Percentiles rank a stretch among this genome's conserved stretches.
Conservation (phyloP, 2,113 vertebrate genomes). For the mouse (Mus musculus) region GRCm39 chr6:115103501-115104000, state of each 20-base stretch:
- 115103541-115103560: constrained; percentile 54
- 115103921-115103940: constrained; percentile 37
- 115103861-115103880: neutral
- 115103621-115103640: constrained; percentile 61
- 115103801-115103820: neutral
- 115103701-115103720: neutral
- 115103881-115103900: neutral
- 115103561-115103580: constrained; percentile 68
- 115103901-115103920: constrained; percentile 29
- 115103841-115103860: constrained; percentile 26
- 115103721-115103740: neutral
- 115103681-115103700: neutral
- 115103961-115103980: neutral
- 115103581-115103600: constrained; percentile 79
- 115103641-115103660: constrained; percentile 60
- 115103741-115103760: constrained; percentile 27
- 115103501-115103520: constrained; percentile 77
- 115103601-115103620: constrained; percentile 61
- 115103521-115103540: constrained; percentile 81
- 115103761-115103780: constrained; percentile 40
- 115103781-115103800: neutral
- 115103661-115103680: constrained; percentile 27
- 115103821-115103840: neutral
- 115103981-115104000: constrained; percentile 5
- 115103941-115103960: constrained; percentile 26